These are phyloP conservation scores for Sinopyrophorus schimmeli DNA, from an alignment of 2,888 invertebrate species.

Conservation along the genomic window DNA sequence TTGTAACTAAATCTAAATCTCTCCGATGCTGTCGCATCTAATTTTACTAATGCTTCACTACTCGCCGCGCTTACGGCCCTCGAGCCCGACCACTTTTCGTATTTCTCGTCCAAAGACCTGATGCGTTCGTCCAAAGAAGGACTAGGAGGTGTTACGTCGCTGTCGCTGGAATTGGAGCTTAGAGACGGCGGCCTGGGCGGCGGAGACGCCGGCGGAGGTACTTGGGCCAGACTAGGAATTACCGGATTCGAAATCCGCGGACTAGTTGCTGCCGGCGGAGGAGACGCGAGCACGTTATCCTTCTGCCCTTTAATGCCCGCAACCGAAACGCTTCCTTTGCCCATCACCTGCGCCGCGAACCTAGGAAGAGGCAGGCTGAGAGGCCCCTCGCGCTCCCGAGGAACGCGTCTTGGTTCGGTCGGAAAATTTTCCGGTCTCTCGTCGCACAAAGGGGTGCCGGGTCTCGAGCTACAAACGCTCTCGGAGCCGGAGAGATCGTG, in stretches of 20 bases:
- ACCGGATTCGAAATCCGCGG: conserved; percentile 49
- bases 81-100: conserved; percentile 84
- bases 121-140: conserved; percentile 90
- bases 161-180: conserved; percentile 75
- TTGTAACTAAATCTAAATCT: conserved; percentile 68
- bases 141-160: conserved; percentile 68
- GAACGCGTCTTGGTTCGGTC: conserved; percentile 70
- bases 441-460: conserved; percentile 84
- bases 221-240: conserved; percentile 50
- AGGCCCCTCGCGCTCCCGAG: conserved; percentile 65
- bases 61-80: conserved; percentile 63
- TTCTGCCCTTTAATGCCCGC: conserved; percentile 55
- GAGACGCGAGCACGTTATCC: conserved; percentile 45
- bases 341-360: conserved; percentile 67
- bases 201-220: conserved; percentile 64
- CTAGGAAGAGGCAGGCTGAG: conserved; percentile 85
- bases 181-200: conserved; percentile 73
- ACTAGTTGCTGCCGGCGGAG: conserved; percentile 58
- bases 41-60: conserved; percentile 58
- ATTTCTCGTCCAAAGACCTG: conserved; percentile 88
- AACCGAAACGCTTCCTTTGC: conserved; percentile 53
- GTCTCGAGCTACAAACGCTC: conserved; percentile 72
- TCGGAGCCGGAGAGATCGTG: conserved; percentile 63
- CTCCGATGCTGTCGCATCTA: conserved; percentile 60
- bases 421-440: conserved; percentile 78